phyloP scores from a whole-genome alignment of 2,888 invertebrate species.

The Tipula helvola region DNA sequence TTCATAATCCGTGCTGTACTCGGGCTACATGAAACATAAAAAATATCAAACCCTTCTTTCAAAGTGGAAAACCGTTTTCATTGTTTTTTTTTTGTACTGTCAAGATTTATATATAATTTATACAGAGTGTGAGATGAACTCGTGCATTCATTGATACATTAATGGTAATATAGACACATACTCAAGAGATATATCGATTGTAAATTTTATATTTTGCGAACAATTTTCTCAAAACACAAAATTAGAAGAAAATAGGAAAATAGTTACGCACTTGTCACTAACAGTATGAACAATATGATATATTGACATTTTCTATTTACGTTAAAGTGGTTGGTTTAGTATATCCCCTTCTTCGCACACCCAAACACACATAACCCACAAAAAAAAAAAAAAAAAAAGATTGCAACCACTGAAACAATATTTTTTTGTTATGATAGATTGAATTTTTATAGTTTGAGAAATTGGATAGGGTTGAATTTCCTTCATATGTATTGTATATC shows the following conservation, averaged over 20 bases:
- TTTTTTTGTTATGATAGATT: neutral
- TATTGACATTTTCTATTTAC: neutral
- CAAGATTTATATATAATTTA: neutral
- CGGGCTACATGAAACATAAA: neutral
- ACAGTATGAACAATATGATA: neutral
- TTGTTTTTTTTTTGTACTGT: neutral
- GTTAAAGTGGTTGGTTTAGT: neutral
- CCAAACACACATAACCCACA: neutral
- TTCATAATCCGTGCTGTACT: neutral
- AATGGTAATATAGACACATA: neutral
- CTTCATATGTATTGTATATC: neutral
- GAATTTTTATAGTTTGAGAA: slow-evolving; percentile 4
- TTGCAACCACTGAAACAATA: neutral
- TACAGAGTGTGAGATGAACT: neutral
- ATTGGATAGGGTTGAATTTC: neutral
- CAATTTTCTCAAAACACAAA: neutral
- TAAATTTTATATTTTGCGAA: neutral
- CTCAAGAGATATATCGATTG: neutral
- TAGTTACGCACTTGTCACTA: neutral
- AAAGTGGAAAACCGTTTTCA: neutral
- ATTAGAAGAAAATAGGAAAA: neutral
- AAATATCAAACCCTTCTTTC: neutral
- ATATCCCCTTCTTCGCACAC: neutral
- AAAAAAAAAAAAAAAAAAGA: neutral
- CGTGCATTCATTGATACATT: neutral